Percentiles rank a stretch among this genome's conserved stretches.
Conservation (phyloP, 1,140 invertebrate genomes). For the Megalopta genalis region DNA sequence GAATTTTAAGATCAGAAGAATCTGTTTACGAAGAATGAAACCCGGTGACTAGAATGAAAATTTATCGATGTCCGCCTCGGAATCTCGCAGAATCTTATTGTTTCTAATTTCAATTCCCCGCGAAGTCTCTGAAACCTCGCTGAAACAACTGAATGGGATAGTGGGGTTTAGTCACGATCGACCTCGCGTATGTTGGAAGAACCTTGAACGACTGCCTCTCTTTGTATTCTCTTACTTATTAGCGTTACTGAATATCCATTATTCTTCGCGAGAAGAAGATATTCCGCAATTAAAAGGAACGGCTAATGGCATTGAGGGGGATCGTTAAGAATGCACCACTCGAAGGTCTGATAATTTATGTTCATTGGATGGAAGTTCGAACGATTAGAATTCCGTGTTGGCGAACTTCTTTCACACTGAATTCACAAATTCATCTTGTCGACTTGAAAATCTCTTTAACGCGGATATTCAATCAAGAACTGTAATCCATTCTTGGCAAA, state of each 20-base stretch:
- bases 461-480: neutral
- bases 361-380: constrained; percentile 36
- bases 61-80: neutral
- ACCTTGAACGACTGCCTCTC: constrained; percentile 30
- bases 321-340: constrained; percentile 52
- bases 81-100: constrained; percentile 3
- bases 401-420: neutral
- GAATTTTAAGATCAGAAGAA: too few relatives aligned
- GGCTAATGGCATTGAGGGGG: constrained; percentile 47
- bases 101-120: constrained; percentile 17
- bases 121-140: neutral
- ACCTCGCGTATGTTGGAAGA: constrained; percentile 22
- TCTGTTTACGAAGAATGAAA: too few relatives aligned
- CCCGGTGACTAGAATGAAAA: neutral
- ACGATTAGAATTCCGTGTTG: constrained; percentile 22
- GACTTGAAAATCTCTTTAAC: neutral
- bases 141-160: too few relatives aligned
- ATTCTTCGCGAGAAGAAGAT: constrained; percentile 51
- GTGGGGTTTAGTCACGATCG: constrained; percentile 10
- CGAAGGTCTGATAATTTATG: constrained; percentile 53
- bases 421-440: constrained; percentile 8
- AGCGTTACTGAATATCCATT: constrained; percentile 52
- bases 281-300: constrained; percentile 55
- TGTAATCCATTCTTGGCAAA: neutral
- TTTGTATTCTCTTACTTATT: constrained; percentile 53